phyloP scores from a whole-genome alignment of 2,797 vertebrate species.

The Anas bernieri region DNA sequence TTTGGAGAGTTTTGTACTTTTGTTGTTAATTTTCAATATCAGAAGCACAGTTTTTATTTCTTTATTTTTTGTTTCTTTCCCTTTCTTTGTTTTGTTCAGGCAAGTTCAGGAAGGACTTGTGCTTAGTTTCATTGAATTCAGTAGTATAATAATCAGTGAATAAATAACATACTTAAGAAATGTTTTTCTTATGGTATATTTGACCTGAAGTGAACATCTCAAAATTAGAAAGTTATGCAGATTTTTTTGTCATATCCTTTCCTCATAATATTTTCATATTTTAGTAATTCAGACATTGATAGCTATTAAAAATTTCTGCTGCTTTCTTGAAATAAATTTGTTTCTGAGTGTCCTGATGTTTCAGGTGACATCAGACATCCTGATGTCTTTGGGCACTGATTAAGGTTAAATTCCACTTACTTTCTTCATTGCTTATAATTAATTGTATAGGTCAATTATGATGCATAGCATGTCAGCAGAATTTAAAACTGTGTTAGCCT shows the following conservation, averaged over 20 bases:
- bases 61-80: background rate
- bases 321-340: background rate
- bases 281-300: background rate
- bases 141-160: background rate
- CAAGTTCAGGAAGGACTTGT: background rate
- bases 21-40: background rate
- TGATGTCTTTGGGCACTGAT: constrained; percentile 44
- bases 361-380: constrained; percentile 39
- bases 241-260: background rate
- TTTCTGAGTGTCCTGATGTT: background rate
- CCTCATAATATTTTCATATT: background rate
- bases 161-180: background rate
- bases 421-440: constrained; percentile 55
- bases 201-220: background rate
- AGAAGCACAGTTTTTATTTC: background rate
- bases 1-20: background rate
- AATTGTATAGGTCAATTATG: constrained; percentile 61
- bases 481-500: constrained; percentile 1
- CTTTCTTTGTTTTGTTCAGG: background rate
- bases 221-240: background rate
- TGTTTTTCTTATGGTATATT: background rate
- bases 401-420: constrained; percentile 64
- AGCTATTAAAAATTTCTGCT: background rate
- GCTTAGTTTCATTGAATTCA: background rate
- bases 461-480: constrained; percentile 42